phyloP scores from a whole-genome alignment of 2,888 invertebrate genomes.

The Eucera pruinosa region DNA sequence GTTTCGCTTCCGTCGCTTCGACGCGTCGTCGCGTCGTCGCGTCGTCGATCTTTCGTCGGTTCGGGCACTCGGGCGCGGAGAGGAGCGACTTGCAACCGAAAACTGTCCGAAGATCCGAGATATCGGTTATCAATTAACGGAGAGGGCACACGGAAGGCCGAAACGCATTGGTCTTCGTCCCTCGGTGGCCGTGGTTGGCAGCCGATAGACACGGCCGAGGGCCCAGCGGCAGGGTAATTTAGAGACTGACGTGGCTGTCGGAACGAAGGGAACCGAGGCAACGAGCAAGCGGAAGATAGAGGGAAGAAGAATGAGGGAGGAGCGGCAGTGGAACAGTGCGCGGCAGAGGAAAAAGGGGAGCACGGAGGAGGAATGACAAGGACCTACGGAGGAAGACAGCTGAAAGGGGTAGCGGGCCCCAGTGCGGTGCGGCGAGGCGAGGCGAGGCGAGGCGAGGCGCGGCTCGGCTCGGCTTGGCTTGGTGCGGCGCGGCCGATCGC shows the following conservation, averaged over 20 bases:
- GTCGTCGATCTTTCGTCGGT: too few species aligned
- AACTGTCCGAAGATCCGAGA: constrained; percentile 74
- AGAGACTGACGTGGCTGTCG: constrained; percentile 79
- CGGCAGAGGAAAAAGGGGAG: constrained; percentile 66
- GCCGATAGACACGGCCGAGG: constrained; percentile 57
- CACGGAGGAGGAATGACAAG: constrained; percentile 69
- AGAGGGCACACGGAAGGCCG: constrained; percentile 76
- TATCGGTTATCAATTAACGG: constrained; percentile 82
- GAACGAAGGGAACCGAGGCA: constrained; percentile 52
- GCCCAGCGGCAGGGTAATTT: constrained; percentile 77
- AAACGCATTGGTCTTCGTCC: constrained; percentile 74
- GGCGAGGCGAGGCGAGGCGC: constrained; percentile 66
- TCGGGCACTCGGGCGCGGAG: background rate
- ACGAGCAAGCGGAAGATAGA: constrained; percentile 54
- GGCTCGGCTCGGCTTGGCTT: background rate
- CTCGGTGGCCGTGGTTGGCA: constrained; percentile 58
- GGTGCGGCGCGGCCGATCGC: constrained; percentile 67
- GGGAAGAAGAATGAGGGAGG: constrained; percentile 64
- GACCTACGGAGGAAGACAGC: constrained; percentile 73
- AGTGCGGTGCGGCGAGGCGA: background rate
- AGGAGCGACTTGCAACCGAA: constrained; percentile 25
- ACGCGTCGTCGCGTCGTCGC: background rate
- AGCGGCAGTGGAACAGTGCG: constrained; percentile 46
- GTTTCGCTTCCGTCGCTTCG: too few species aligned
- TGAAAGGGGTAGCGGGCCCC: constrained; percentile 76